These are phyloP conservation scores for Fukomys damarensis DNA, from an alignment of 2,113 vertebrate genomes.

Conservation along the genomic window DNA sequence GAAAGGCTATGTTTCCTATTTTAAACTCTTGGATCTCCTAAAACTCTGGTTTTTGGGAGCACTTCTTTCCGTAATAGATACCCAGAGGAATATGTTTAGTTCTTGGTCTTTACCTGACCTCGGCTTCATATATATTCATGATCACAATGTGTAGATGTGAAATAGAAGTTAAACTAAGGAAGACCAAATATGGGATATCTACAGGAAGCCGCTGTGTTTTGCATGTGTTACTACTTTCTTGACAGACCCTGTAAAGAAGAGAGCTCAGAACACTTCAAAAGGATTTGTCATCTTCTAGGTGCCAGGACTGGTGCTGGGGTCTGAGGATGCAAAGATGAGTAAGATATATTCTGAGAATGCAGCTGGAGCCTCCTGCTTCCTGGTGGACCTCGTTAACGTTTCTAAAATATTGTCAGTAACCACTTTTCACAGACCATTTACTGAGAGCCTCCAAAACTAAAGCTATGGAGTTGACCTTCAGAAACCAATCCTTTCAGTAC, in stretches of 20 bases:
- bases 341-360: background rate
- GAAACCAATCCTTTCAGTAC: background rate
- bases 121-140: background rate
- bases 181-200: background rate
- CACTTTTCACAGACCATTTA: background rate
- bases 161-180: background rate
- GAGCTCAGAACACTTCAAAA: background rate
- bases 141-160: background rate
- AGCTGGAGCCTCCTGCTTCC: background rate
- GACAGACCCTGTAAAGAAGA: background rate
- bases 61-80: background rate
- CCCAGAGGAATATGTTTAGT: background rate
- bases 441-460: constrained; percentile 2
- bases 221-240: background rate
- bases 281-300: background rate
- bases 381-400: background rate
- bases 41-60: background rate
- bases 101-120: constrained; percentile 3
- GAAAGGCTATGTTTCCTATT: background rate
- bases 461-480: background rate
- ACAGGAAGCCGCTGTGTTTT: background rate
- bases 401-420: background rate
- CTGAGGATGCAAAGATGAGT: background rate
- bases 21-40: background rate
- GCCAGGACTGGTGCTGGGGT: background rate